phyloP scores from a whole-genome alignment of 2,113 vertebrate genomes.

The Seriola quinqueradiata region DNA sequence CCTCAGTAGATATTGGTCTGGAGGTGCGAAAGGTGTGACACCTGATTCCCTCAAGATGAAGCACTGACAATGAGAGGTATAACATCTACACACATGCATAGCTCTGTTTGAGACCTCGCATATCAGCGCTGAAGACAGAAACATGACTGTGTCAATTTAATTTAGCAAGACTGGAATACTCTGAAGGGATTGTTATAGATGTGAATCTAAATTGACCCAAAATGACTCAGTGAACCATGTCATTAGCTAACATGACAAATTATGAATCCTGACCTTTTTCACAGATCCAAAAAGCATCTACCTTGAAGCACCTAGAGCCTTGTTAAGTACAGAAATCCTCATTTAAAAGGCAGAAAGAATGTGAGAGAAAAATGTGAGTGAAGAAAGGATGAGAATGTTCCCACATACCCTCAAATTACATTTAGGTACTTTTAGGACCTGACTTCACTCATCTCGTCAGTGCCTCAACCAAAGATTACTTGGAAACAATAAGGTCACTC shows the following conservation, averaged over 20 bases:
- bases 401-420: background rate
- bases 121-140: background rate
- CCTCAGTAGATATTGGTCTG: background rate
- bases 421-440: background rate
- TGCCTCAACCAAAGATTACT: background rate
- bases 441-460: background rate
- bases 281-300: background rate
- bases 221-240: background rate
- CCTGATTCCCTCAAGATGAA: conserved; percentile 7
- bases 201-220: background rate
- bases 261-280: background rate
- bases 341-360: no score
- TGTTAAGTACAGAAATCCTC: conserved; percentile 11
- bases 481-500: background rate
- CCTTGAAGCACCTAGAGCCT: background rate
- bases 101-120: background rate
- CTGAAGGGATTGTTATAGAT: background rate
- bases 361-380: background rate
- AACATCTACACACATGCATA: background rate
- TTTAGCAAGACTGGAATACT: background rate
- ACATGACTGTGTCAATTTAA: background rate
- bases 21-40: background rate
- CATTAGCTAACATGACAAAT: background rate
- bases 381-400: background rate
- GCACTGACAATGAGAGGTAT: conserved; percentile 1